Percentiles rank a stretch among this genome's conserved stretches.
These are phyloP conservation scores for Reticulitermes speratus DNA, from an alignment of 1,140 invertebrate species.

Conservation along the genomic window DNA sequence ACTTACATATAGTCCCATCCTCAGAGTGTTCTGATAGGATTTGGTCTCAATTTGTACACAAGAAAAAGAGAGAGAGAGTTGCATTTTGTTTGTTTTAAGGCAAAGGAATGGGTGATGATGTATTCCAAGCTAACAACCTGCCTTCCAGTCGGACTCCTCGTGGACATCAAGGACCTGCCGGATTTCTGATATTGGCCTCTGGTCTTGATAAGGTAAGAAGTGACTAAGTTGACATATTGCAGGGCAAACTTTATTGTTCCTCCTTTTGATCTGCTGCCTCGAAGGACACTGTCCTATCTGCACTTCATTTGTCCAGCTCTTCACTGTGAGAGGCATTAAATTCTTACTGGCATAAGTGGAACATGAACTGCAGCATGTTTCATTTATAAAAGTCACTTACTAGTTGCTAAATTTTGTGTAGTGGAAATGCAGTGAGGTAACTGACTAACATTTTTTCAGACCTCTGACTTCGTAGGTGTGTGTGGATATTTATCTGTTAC, in stretches of 20 bases:
- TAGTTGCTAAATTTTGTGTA: not conserved
- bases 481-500: too few species aligned
- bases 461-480: too few species aligned
- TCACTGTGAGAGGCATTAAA: not conserved
- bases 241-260: not conserved
- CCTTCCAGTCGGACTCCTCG: slow-evolving; percentile 67
- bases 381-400: not conserved
- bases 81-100: slow-evolving; percentile 36
- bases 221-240: not conserved
- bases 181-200: slow-evolving; percentile 84
- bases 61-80: too few species aligned
- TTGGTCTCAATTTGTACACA: too few species aligned
- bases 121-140: slow-evolving; percentile 74
- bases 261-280: not conserved
- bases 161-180: slow-evolving; percentile 86
- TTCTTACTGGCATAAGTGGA: not conserved
- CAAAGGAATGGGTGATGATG: slow-evolving; percentile 81
- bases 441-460: too few species aligned
- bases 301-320: not conserved
- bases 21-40: too few species aligned
- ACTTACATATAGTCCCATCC: too few species aligned
- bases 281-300: not conserved
- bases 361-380: not conserved
- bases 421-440: too few species aligned
- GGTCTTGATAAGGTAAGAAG: slow-evolving; percentile 75